A percentile compares a stretch with the other conserved stretches of the same genome.
These are phyloP conservation scores for Gila orcuttii DNA, from an alignment of 2,113 vertebrate genomes.

Conservation along the genomic window DNA sequence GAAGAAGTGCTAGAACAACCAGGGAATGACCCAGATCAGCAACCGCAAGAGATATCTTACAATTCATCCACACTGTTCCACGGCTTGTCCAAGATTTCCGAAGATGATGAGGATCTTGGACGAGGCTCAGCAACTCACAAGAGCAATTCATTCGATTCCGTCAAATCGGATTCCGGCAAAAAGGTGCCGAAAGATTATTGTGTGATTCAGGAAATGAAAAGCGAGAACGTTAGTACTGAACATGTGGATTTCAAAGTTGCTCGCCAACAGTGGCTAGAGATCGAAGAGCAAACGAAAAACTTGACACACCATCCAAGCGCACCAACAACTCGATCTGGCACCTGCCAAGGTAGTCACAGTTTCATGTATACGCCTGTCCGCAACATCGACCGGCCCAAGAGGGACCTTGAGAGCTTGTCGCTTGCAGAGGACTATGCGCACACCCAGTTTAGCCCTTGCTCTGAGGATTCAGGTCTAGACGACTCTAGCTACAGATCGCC, in stretches of 20 bases:
- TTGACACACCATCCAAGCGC: constrained; percentile 61
- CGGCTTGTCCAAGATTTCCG: constrained; percentile 75
- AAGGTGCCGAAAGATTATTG: constrained; percentile 80
- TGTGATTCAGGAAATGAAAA: constrained; percentile 80
- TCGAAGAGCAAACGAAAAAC: constrained; percentile 78
- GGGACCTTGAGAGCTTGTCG: constrained; percentile 69
- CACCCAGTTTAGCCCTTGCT: constrained; percentile 78
- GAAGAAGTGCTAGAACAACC: constrained; percentile 72
- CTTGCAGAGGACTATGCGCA: constrained; percentile 69
- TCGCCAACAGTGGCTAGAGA: constrained; percentile 79
- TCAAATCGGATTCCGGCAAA: constrained; percentile 65
- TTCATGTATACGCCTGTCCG: constrained; percentile 81
- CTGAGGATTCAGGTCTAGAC: constrained; percentile 78
- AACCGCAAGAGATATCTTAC: constrained; percentile 70
- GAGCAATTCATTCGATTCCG: constrained; percentile 47
- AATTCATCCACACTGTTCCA: constrained; percentile 66
- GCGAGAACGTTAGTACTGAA: constrained; percentile 78
- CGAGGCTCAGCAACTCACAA: constrained; percentile 63
- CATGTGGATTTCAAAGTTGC: constrained; percentile 79
- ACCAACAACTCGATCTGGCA: constrained; percentile 57
- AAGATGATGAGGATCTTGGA: constrained; percentile 73
- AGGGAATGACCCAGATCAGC: constrained; percentile 46
- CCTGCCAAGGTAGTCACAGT: constrained; percentile 72
- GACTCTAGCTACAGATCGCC: constrained; percentile 77
- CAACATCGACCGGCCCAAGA: constrained; percentile 73